These are phyloP conservation scores for Epistrophe eligans DNA, from an alignment of 2,888 invertebrate species.

Conservation along the genomic window DNA sequence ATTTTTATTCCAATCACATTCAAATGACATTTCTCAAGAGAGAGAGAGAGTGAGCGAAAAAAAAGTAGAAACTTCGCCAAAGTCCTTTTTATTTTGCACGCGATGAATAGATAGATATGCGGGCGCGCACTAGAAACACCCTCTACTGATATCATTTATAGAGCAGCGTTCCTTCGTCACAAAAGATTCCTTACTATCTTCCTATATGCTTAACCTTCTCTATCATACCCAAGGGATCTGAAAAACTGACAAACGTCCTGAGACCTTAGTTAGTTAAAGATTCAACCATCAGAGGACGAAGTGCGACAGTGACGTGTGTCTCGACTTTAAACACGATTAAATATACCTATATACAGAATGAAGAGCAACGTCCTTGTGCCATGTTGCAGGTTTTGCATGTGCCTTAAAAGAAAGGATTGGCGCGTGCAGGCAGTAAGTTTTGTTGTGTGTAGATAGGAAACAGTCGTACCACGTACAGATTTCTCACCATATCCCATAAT, in stretches of 20 bases:
- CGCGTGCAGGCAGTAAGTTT: slow-evolving; percentile 54
- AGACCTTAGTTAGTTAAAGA: slow-evolving; percentile 13
- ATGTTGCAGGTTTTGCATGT: slow-evolving; percentile 53
- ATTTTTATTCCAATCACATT: slow-evolving; percentile 77
- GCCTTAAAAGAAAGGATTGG: slow-evolving; percentile 61
- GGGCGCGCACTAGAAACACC: neutral
- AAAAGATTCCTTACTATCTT: slow-evolving; percentile 39
- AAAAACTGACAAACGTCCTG: slow-evolving; percentile 45
- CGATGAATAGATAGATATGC: slow-evolving; percentile 40
- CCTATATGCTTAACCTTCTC: slow-evolving; percentile 46
- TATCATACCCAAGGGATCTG: slow-evolving; percentile 58
- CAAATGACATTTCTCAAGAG: slow-evolving; percentile 77
- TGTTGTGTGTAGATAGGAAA: slow-evolving; percentile 6
- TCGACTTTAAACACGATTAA: slow-evolving; percentile 79
- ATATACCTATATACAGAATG: slow-evolving; percentile 63
- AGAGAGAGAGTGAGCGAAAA: slow-evolving; percentile 21
- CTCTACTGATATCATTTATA: slow-evolving; percentile 54
- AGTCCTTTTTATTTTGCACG: slow-evolving; percentile 55
- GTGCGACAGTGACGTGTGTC: slow-evolving; percentile 75
- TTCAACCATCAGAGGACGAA: slow-evolving; percentile 47
- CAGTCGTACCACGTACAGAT: slow-evolving; percentile 69
- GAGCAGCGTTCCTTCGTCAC: no score
- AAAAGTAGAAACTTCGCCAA: slow-evolving; percentile 9
- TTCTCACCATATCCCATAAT: slow-evolving; percentile 43
- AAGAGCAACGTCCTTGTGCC: slow-evolving; percentile 15